Evolutionary conservation across 2,113 vertebrate species (phyloP), one percentile per base, ranked within the genome.

Genomic region (Lampris megalopsis): DNA sequence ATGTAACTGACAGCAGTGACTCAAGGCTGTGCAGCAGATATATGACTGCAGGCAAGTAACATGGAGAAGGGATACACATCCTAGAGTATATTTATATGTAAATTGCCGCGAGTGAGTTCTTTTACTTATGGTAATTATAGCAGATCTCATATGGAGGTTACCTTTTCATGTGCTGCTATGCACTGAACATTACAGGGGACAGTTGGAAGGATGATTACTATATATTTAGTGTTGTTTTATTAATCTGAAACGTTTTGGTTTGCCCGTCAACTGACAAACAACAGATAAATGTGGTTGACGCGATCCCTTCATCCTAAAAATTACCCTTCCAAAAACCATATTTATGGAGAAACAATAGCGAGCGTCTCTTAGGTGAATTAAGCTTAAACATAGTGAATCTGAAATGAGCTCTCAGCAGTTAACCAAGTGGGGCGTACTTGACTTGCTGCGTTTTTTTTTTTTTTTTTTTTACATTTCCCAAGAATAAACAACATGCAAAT

Each of bases 21-120:
- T 83, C 79, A 84, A 83, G 91, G 84, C 75, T 85, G 83, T 79
- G 71, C 41, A 76, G 75, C 79, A 71, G 63, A 89, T 64, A 74
- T 42, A 74, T 50, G 66, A 77, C 80, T 74, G 43, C 6, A 77
- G 73, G 75, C 73, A 79, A 83, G 70, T 48, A 77, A 64, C 37
- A 35, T 48, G 68, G 66, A 80, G 68, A 54, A 43, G 13, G 79
- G 61, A 85, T 7, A 71, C 63, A 81, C 67, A 78, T 83, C 75
- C 80, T 81, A 50, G 53, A 77, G 76, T 58, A 77, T 77, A 73
- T 80, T 58, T 74, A 71, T 24, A 24, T 24, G 24, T 24, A 73
- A 78, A 43, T 65, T 78, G 37, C 60, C 73, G 47, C 50, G 49
- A 77, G 63, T 75, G 64, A 71, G 24, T 24, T 81, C 80, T 75